Conservation (phyloP, 2,888 invertebrate genomes). For the Caenorhabditis becei region DNA sequence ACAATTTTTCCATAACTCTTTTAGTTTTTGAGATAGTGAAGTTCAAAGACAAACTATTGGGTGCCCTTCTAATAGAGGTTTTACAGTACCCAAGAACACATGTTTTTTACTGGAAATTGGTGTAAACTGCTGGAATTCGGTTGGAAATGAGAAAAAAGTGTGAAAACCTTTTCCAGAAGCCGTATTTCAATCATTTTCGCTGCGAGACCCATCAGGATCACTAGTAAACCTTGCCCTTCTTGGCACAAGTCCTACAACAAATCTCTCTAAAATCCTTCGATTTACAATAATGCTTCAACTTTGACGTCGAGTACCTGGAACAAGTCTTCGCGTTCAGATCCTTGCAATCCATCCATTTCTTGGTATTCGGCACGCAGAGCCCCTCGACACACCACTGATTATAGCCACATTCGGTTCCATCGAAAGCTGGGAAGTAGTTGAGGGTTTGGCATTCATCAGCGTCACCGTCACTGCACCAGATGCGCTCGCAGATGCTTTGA, state of each 20-base stretch:
- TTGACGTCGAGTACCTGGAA: slow-evolving; percentile 65
- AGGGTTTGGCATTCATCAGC: slow-evolving; percentile 77
- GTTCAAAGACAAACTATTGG: too few relatives aligned
- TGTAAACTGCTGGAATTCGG: too few relatives aligned
- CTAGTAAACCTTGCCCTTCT: slow-evolving; percentile 51
- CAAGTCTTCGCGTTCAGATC: slow-evolving; percentile 74
- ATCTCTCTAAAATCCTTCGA: slow-evolving; percentile 67
- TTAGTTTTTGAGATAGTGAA: too few relatives aligned
- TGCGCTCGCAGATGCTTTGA: slow-evolving; percentile 71
- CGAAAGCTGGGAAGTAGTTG: slow-evolving; percentile 78
- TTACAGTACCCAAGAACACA: too few relatives aligned
- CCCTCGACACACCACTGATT: slow-evolving; percentile 79
- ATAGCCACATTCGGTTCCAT: slow-evolving; percentile 77
- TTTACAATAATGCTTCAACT: slow-evolving; percentile 72
- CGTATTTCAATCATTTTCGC: too few relatives aligned
- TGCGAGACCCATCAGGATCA: background rate
- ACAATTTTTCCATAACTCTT: too few relatives aligned
- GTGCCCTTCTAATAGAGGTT: too few relatives aligned
- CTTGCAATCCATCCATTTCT: slow-evolving; percentile 69
- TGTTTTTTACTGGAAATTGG: too few relatives aligned
- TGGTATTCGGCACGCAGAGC: slow-evolving; percentile 71
- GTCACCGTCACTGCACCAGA: slow-evolving; percentile 79
- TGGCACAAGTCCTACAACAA: slow-evolving; percentile 59
- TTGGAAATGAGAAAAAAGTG: too few relatives aligned
- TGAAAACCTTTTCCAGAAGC: too few relatives aligned